Evolutionary conservation across 2,797 vertebrate species (phyloP).

Genomic region (Perodicticus potto): DNA sequence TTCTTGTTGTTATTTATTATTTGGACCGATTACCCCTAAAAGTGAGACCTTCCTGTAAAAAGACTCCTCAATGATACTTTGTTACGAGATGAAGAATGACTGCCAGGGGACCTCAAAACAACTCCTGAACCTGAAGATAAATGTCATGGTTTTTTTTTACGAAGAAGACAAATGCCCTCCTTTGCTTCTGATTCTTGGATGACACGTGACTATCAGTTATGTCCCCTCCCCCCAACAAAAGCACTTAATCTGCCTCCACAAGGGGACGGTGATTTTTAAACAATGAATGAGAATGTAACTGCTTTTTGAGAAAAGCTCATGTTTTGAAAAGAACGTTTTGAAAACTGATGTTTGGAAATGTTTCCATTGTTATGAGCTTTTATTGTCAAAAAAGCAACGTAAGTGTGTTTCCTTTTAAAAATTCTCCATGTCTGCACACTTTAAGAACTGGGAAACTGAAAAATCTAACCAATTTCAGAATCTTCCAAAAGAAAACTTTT

Average conservation of each 20-base stretch:
- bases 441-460: slow-evolving; percentile 26
- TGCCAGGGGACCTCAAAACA: neutral
- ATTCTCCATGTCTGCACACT: neutral
- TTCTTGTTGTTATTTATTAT: neutral
- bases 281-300: neutral
- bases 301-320: neutral
- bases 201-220: neutral
- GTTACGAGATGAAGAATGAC: neutral
- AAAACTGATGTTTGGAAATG: slow-evolving; percentile 47
- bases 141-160: neutral
- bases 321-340: neutral
- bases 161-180: neutral
- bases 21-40: neutral
- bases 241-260: neutral
- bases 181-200: neutral
- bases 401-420: slow-evolving; percentile 10
- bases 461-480: neutral
- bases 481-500: neutral
- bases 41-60: neutral
- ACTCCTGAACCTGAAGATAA: neutral
- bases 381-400: neutral
- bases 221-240: neutral
- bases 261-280: slow-evolving; percentile 48
- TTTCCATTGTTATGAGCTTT: neutral
- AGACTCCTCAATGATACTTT: neutral